Evolutionary conservation across 2,888 invertebrate genomes (phyloP).

Genomic region (Drosophila subsilvestris): DNA sequence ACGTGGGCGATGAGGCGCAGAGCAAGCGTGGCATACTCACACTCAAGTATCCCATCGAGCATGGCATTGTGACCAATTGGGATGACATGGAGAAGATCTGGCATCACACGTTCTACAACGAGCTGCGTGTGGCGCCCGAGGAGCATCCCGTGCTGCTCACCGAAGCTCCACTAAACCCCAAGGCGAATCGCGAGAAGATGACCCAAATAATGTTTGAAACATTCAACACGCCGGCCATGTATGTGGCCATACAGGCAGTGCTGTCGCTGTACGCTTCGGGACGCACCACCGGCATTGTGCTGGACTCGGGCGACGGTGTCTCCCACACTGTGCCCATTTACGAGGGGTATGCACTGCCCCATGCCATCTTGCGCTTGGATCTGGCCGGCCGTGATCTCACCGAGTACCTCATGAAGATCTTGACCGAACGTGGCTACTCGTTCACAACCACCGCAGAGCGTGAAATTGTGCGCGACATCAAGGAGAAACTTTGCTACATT

Average conservation of each 20-base stretch:
- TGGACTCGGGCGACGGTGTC: constrained; percentile 7
- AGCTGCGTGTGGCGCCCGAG: constrained; percentile 11
- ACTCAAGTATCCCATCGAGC: constrained; percentile 15
- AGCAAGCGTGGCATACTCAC: constrained; percentile 16
- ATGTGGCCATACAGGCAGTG: constrained; percentile 16
- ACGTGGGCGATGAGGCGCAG: constrained; percentile 14
- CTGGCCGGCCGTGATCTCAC: not conserved
- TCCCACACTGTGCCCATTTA: constrained; percentile 15
- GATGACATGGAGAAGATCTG: constrained; percentile 21
- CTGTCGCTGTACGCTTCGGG: constrained; percentile 11
- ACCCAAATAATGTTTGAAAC: constrained; percentile 19
- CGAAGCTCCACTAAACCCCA: constrained; percentile 9
- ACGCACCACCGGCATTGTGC: not conserved
- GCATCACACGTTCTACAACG: constrained; percentile 19
- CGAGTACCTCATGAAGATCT: not conserved
- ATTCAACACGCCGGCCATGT: constrained; percentile 15
- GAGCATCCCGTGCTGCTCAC: constrained; percentile 17
- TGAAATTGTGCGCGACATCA: not conserved
- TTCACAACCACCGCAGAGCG: not conserved
- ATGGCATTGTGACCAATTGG: constrained; percentile 14
- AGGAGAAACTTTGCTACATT: not conserved
- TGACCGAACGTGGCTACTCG: not conserved
- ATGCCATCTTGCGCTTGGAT: not conserved
- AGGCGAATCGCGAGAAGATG: constrained; percentile 19
- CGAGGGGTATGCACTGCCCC: constrained; percentile 12